These are phyloP conservation scores for Diploscapter pachys DNA, from an alignment of 1,140 invertebrate genomes.

Conservation along the genomic window DNA sequence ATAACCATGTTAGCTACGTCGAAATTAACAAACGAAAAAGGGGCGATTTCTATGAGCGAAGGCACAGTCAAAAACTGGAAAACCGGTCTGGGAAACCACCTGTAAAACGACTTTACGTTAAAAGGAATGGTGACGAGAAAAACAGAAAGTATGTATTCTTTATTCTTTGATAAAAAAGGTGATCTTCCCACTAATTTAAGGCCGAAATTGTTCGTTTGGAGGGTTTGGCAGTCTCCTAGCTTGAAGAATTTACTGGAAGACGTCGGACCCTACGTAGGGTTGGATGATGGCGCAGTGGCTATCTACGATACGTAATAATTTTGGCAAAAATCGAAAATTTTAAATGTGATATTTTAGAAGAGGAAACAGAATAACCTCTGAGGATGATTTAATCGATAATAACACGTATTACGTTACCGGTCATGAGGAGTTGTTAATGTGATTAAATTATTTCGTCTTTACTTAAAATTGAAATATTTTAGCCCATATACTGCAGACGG, in stretches of 20 bases:
- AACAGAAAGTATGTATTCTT: slow-evolving; percentile 29
- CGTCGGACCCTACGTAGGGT: slow-evolving; percentile 29
- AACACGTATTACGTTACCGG: slow-evolving; percentile 21
- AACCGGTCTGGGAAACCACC: slow-evolving; percentile 18
- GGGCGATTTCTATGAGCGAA: slow-evolving; percentile 26
- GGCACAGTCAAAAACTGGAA: slow-evolving; percentile 30
- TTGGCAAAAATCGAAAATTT: not conserved
- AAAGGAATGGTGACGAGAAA: slow-evolving; percentile 26
- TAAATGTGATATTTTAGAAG: slow-evolving; percentile 9
- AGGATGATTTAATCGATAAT: slow-evolving; percentile 17
- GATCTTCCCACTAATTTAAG: slow-evolving; percentile 10
- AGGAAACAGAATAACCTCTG: slow-evolving; percentile 21
- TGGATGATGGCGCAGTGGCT: slow-evolving; percentile 23
- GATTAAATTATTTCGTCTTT: no score
- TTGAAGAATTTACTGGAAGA: slow-evolving; percentile 31
- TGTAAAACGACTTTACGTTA: slow-evolving; percentile 30
- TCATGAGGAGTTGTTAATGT: slow-evolving; percentile 9
- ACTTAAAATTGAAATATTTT: no score
- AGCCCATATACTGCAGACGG: no score
- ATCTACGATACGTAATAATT: slow-evolving; percentile 34
- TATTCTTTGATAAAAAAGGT: not conserved
- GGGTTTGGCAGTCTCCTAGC: slow-evolving; percentile 28
- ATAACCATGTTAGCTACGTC: slow-evolving; percentile 34
- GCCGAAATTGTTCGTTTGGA: slow-evolving; percentile 36
- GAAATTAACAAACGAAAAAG: slow-evolving; percentile 35